Conservation (phyloP, 1,140 invertebrate species). For the Nylanderia fulva region DNA sequence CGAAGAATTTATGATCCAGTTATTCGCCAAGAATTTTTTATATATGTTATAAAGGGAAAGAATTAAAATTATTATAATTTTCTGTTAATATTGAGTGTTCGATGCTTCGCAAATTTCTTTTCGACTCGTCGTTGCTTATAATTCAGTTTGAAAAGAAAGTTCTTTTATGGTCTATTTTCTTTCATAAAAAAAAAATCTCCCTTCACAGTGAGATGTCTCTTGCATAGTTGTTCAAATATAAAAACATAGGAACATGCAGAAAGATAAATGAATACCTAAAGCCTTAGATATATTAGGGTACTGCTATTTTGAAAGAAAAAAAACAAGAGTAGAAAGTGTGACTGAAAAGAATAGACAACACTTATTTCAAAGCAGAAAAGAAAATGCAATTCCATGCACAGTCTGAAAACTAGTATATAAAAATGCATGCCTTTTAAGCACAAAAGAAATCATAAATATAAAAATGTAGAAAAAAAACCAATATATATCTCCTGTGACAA, state of each 20-base stretch:
- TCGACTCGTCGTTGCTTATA: too few species aligned
- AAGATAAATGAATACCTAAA: too few species aligned
- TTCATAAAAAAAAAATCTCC: not conserved
- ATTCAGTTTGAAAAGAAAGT: not conserved
- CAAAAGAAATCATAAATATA: not conserved
- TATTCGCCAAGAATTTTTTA: not conserved
- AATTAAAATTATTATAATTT: not conserved
- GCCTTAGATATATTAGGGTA: too few species aligned
- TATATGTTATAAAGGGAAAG: not conserved
- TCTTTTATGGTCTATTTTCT: not conserved
- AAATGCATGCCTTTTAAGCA: not conserved
- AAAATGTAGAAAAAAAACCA: slow-evolving; percentile 5
- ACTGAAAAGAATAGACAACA: not conserved
- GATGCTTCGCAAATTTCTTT: not conserved
- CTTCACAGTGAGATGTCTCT: not conserved
- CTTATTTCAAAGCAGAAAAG: not conserved
- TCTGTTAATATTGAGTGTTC: not conserved
- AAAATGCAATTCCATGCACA: not conserved
- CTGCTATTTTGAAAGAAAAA: not conserved
- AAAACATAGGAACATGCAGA: too few species aligned
- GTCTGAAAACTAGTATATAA: not conserved
- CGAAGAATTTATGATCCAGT: not conserved
- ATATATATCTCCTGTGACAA: not conserved
- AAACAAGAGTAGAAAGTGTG: not conserved
- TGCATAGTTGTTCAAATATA: not conserved